Conservation (phyloP, 2,797 vertebrate genomes). For the Cetoscarus ocellatus region DNA sequence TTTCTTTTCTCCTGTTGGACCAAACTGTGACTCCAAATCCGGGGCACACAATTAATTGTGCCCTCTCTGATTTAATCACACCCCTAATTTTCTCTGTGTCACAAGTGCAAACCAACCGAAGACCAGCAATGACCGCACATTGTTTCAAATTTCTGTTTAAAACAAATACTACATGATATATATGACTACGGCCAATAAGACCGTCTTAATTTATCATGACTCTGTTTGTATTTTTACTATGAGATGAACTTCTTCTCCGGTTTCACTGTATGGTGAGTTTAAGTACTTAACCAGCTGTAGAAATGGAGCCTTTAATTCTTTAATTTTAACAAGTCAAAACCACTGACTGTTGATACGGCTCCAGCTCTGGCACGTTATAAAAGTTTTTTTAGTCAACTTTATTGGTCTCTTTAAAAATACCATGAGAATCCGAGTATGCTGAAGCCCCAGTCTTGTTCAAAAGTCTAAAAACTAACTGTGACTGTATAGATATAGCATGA, state of each 20-base stretch:
- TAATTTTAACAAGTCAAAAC: constrained; percentile 32
- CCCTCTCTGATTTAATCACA: no score
- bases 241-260: not conserved
- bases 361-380: constrained; percentile 43
- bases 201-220: not conserved
- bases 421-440: constrained; percentile 1
- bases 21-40: no score
- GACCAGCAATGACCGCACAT: no score
- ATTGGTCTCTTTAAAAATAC: constrained; percentile 28
- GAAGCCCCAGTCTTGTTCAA: constrained; percentile 2
- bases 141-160: no score
- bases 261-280: not conserved
- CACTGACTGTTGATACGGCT: constrained; percentile 24
- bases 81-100: no score
- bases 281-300: constrained; percentile 17
- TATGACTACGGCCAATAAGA: not conserved
- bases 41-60: no score
- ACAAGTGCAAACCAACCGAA: no score
- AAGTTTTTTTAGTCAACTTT: constrained; percentile 25
- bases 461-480: not conserved
- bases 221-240: not conserved
- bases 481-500: constrained; percentile 5
- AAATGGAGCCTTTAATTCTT: constrained; percentile 16
- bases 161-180: no score
- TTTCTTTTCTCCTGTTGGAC: no score